Percentiles rank a stretch among this genome's conserved stretches.
These are phyloP conservation scores for Cheilinus undulatus DNA, from an alignment of 2,113 vertebrate species.

Conservation along the genomic window DNA sequence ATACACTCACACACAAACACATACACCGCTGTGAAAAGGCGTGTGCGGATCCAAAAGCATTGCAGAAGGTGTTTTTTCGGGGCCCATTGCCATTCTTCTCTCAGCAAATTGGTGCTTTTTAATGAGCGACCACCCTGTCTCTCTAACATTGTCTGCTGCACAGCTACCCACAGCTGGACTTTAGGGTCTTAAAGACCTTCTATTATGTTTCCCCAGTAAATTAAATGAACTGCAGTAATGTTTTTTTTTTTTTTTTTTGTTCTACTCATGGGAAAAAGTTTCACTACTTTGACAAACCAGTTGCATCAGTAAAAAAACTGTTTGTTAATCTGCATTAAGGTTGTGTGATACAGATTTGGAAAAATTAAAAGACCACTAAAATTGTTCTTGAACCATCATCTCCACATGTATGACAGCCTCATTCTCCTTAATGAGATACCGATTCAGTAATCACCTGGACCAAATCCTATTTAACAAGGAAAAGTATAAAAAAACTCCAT, in stretches of 20 bases:
- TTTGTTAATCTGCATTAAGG: constrained; percentile 4
- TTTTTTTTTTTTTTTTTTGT: constrained; percentile 37
- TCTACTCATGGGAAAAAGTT: constrained; percentile 15
- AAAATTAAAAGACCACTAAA: too few species aligned
- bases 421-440: too few species aligned
- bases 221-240: constrained; percentile 46
- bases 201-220: constrained; percentile 61
- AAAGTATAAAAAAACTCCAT: too few species aligned
- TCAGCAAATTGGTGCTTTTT: constrained; percentile 70
- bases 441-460: too few species aligned
- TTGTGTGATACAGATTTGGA: too few species aligned
- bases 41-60: constrained; percentile 40
- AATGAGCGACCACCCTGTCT: constrained; percentile 76
- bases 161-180: constrained; percentile 66
- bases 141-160: constrained; percentile 59
- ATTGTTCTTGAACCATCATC: too few species aligned
- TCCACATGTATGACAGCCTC: too few species aligned
- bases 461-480: too few species aligned
- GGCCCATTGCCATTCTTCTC: constrained; percentile 72
- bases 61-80: constrained; percentile 40
- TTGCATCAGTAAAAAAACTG: not conserved
- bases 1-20: constrained; percentile 62
- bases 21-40: constrained; percentile 56
- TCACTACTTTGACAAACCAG: constrained; percentile 19
- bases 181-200: constrained; percentile 50